Base-by-base conservation (phyloP, 2,888 invertebrate genomes). In the Aspidiotus rigidus region DNA sequence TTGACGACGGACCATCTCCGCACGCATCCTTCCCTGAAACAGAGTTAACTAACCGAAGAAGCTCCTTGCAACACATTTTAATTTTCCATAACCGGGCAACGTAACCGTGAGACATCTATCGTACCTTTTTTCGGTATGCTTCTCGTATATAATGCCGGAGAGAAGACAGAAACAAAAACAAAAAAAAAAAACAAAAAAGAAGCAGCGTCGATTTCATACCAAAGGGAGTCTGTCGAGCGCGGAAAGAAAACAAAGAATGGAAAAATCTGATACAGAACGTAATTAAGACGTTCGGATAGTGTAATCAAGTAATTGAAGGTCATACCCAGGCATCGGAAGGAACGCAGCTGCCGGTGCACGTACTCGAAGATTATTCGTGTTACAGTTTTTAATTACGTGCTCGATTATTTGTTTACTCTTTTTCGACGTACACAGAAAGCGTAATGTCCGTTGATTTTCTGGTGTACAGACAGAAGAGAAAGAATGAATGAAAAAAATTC, bases 21-120 rank as follows among this genome's bases (percentile, higher is more conserved):
- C 56, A 40, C 59, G 39, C 59, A 59, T 62, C 41, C 49, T 62
- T 53, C 64, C 15, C 39, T 44, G 40, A 49, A 67, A 59, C 53
- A 44, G 67, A 67, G 67, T 67, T 67, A 67, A 67, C 67, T 67
- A 67, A 67, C 67, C 67, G 67, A 67, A 49, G 59, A 67, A 67
- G 59, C 67, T 67, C 53, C 67, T 60, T 55, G 66, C 66, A 39
- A 67, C 57, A 57, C 53, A 55, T 67, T 67, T 67, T 59, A 67
- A 67, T 67, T 67, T 67, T 67, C 67, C 67, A 59, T 59, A 67
- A 59, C 67, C 67, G 49, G 44, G 2, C 28, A 28, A 28, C 28
- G 28, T 49, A 42, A 67, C 60, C 67, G 67, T 67, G 59, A 59
- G 59, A 67, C 49, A 28, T 28, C 28, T 28, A 28, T 28, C 28